These are phyloP conservation scores for Sebastes trivittatus DNA, from an alignment of 2,797 vertebrate species.

Conservation along the genomic window DNA sequence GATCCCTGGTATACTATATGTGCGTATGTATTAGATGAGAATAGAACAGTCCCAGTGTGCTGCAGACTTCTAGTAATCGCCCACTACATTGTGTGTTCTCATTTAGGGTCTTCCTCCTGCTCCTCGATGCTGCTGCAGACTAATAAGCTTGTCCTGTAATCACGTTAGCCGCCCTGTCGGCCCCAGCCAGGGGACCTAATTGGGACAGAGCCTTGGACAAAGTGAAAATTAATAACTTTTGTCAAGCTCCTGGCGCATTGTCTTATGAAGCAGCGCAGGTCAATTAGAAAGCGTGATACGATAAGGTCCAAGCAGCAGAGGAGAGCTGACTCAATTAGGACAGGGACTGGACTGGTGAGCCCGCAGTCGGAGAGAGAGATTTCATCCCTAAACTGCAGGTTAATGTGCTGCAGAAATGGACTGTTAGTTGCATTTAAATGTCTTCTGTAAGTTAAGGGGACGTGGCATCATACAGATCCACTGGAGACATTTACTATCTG, in stretches of 20 bases:
- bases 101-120: slow-evolving; percentile 68
- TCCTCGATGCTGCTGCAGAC: slow-evolving; percentile 86
- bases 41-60: slow-evolving; percentile 32
- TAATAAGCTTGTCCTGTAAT: slow-evolving; percentile 98
- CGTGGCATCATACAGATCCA: slow-evolving; percentile 54
- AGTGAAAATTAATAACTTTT: slow-evolving; percentile 99
- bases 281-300: slow-evolving; percentile 98
- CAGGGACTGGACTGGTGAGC: slow-evolving; percentile 76
- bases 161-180: slow-evolving; percentile 93
- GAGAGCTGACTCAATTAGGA: slow-evolving; percentile 96
- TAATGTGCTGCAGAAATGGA: slow-evolving; percentile 73
- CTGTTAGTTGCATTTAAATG: slow-evolving; percentile 66
- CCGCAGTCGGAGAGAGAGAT: slow-evolving; percentile 65
- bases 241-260: slow-evolving; percentile 96
- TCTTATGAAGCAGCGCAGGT: slow-evolving; percentile 97
- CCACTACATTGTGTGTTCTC: slow-evolving; percentile 65
- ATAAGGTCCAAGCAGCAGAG: slow-evolving; percentile 95
- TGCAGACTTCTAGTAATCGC: slow-evolving; percentile 67
- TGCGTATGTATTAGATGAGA: slow-evolving; percentile 21
- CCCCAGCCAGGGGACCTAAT: slow-evolving; percentile 96
- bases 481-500: slow-evolving; percentile 57
- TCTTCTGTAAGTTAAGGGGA: slow-evolving; percentile 59
- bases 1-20: background rate
- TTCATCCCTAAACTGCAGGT: slow-evolving; percentile 77
- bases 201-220: slow-evolving; percentile 98